phyloP scores from a whole-genome alignment of 2,113 vertebrate genomes.

The Thunnus maccoyii region DNA sequence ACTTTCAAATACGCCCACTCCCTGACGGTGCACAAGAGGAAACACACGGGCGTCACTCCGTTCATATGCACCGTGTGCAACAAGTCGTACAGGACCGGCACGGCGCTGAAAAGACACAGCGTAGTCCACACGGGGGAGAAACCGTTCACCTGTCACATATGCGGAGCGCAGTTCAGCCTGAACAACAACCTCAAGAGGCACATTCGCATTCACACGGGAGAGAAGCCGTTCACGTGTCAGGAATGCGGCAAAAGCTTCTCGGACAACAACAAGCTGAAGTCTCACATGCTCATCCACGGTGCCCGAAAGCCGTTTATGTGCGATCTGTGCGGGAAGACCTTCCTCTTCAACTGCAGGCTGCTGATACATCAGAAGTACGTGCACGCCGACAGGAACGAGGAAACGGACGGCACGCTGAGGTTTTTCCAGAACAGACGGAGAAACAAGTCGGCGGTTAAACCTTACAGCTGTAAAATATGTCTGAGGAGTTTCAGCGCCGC shows the following conservation, averaged over 20 bases:
- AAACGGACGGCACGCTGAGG: conserved; percentile 18
- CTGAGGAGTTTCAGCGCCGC: conserved; percentile 74
- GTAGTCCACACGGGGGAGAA: conserved; percentile 79
- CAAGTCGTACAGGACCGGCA: conserved; percentile 71
- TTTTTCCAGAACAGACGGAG: conserved; percentile 4
- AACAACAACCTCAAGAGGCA: conserved; percentile 80
- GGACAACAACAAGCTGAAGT: conserved; percentile 79
- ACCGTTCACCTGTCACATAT: conserved; percentile 80
- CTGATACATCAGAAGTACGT: conserved; percentile 76
- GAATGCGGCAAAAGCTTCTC: conserved; percentile 78
- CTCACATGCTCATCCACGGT: conserved; percentile 79
- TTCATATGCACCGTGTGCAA: conserved; percentile 72
- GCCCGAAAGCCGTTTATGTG: conserved; percentile 80
- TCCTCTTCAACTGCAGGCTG: conserved; percentile 80
- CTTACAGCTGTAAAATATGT: conserved; percentile 78
- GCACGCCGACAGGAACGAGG: conserved; percentile 60
- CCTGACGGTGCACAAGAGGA: conserved; percentile 78
- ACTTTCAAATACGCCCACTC: conserved; percentile 79
- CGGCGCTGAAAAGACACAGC: conserved; percentile 72
- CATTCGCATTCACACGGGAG: conserved; percentile 77
- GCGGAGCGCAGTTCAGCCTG: conserved; percentile 77
- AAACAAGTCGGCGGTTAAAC: conserved; percentile 68
- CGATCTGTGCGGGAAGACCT: conserved; percentile 80
- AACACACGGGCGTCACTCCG: conserved; percentile 76
- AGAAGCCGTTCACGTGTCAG: conserved; percentile 78